Evolutionary conservation across 2,888 invertebrate genomes (phyloP).

Genomic region (Carcina quercana): DNA sequence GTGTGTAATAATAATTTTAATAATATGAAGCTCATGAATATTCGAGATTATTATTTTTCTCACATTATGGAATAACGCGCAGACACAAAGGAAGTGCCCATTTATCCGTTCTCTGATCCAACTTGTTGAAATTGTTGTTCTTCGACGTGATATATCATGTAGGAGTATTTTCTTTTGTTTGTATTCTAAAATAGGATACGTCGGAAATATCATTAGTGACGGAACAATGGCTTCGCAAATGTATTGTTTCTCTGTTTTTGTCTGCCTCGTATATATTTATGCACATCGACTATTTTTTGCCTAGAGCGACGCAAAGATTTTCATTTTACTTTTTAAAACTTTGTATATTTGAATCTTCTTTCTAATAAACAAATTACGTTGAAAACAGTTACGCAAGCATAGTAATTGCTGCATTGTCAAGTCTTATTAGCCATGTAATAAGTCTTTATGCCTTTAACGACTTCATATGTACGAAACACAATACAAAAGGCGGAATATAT

Average conservation of each 20-base stretch:
- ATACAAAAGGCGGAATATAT: not conserved
- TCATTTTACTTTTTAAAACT: too few species aligned
- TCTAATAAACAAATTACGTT: too few species aligned
- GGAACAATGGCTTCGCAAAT: constrained; percentile 34
- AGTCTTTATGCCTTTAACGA: too few species aligned
- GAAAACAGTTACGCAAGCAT: too few species aligned
- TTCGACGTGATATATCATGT: constrained; percentile 21
- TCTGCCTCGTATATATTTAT: constrained; percentile 12
- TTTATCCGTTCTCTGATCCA: not conserved
- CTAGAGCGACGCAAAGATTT: too few species aligned
- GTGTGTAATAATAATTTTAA: not conserved
- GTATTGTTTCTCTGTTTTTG: constrained; percentile 27
- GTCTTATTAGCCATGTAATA: too few species aligned
- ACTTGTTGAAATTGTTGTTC: constrained; percentile 2
- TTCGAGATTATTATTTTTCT: not conserved
- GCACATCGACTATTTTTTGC: too few species aligned
- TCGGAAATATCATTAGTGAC: constrained; percentile 31
- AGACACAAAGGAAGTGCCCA: not conserved
- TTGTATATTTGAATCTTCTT: too few species aligned
- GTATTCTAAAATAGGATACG: constrained; percentile 15
- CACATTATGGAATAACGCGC: not conserved
- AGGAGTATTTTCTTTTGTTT: constrained; percentile 30
- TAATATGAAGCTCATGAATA: too few species aligned
- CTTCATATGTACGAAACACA: too few species aligned
- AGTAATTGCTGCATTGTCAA: too few species aligned